Evolutionary conservation across 2,113 vertebrate species (phyloP).

Genomic region (Solea solea): DNA sequence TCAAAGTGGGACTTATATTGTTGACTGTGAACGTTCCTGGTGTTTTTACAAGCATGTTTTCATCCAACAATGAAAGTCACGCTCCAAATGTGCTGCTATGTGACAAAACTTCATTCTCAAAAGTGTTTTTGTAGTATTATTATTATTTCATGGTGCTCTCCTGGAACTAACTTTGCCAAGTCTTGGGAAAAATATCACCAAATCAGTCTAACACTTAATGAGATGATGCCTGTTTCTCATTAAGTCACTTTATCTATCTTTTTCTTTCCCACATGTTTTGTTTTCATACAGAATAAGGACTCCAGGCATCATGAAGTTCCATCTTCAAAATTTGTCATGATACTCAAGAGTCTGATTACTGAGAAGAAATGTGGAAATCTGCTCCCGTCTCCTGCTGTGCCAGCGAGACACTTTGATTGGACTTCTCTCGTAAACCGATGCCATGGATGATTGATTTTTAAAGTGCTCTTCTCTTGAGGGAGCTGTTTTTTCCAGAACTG

Average conservation of each 20-base stretch:
- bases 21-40: neutral
- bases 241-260: neutral
- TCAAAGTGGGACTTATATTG: neutral
- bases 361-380: constrained; percentile 25
- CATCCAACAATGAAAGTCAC: neutral
- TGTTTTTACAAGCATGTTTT: neutral
- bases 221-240: neutral
- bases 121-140: no score
- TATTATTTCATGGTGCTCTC: no score
- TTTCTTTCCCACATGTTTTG: constrained; percentile 5
- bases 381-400: constrained; percentile 8
- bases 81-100: neutral
- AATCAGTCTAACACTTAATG: no score
- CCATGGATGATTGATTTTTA: constrained; percentile 44
- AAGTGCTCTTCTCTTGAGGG: constrained; percentile 48
- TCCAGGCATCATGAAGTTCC: constrained; percentile 19
- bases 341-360: constrained; percentile 3
- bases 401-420: constrained; percentile 22
- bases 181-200: no score
- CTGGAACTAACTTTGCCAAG: no score
- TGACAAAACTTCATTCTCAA: neutral
- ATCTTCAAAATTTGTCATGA: constrained; percentile 24
- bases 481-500: constrained; percentile 40
- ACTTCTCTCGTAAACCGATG: constrained; percentile 14
- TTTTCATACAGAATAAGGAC: constrained; percentile 44